Evolutionary conservation across 2,797 vertebrate genomes (phyloP), one percentile per base, ranked within the genome.

Genomic region (Lindbergichthys nudifrons): DNA sequence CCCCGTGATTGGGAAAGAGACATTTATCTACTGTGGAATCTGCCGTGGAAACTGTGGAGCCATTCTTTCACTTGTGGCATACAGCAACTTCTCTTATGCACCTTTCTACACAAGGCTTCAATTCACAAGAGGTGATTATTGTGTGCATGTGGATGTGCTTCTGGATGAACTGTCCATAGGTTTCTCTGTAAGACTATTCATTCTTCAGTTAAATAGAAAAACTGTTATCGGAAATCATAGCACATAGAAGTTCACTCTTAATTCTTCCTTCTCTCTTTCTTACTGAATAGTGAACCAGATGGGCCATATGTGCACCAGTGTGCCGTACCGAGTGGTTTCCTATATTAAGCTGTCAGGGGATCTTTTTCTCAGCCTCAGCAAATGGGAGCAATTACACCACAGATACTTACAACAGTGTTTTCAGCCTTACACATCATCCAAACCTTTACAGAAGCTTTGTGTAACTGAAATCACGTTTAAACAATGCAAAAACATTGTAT

Each of bases 331-430:
- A n/a, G 52, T 43, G 71, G 75, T 79, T 85, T 86, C 77, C 79
- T 79, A 81, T 70, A 86, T 82, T 84, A 87, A 79, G 73, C 77
- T 90, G 86, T 89, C 87, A 82, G 60, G 80, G 73, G 82, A 85
- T 84, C 81, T 76, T 82, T 84, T 83, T 81, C 67, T 85, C 72
- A 82, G 83, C 80, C 84, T 72, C 73, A 54, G 83, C 87, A 81
- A 93, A 90, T 94, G 91, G 90, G 88, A 92, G 87, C 91, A 90
- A 93, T 92, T 93, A 92, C 84, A 88, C 73, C 83, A 89, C 75
- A 92, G 87, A 93, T 87, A 92, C 92, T 92, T 88, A 92, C 47
- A 83, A 84, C 82, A 80, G 71, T 82, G 79, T 83, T 88, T 87
- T 82, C 85, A 83, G 81, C 76, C 88, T 93, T 88, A 93, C 85